A percentile compares a stretch with the other conserved stretches of the same genome.
These are phyloP conservation scores for Gymnocheta viridis DNA, from an alignment of 2,888 invertebrate genomes.

Conservation along the genomic window DNA sequence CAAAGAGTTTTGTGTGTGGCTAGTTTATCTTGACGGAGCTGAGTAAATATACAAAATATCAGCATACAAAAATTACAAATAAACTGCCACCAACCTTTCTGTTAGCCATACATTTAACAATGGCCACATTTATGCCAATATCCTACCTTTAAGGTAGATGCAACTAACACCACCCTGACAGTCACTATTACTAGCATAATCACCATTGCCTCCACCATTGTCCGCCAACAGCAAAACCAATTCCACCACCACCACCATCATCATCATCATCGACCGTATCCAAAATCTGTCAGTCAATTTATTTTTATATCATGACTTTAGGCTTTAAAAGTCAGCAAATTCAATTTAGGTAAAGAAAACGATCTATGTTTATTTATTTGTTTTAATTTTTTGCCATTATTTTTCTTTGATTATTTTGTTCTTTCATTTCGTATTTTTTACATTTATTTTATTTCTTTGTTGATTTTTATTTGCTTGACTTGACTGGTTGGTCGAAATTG, in stretches of 20 bases:
- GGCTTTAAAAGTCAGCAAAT: conserved; percentile 67
- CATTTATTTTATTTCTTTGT: conserved; percentile 44
- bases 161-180: conserved; percentile 62
- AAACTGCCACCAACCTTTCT: conserved; percentile 59
- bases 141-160: conserved; percentile 66
- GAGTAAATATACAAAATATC: conserved; percentile 23
- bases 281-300: conserved; percentile 72
- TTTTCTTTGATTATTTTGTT: conserved; percentile 16
- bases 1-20: conserved; percentile 43
- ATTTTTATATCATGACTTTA: conserved; percentile 71
- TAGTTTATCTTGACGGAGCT: conserved; percentile 45
- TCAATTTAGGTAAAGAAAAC: conserved; percentile 67
- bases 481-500: conserved; percentile 41
- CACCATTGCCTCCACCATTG: conserved; percentile 15
- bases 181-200: conserved; percentile 60
- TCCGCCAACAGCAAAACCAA: conserved; percentile 49
- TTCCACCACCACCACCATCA: conserved; percentile 13
- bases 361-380: conserved; percentile 67
- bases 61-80: conserved; percentile 7
- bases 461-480: conserved; percentile 48
- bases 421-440: conserved; percentile 20
- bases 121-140: conserved; percentile 66
- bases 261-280: conserved; percentile 66
- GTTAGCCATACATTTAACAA: conserved; percentile 46
- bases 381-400: conserved; percentile 43